phyloP scores from a whole-genome alignment of 2,797 vertebrate genomes.

The Peromyscus melanophrys region DNA sequence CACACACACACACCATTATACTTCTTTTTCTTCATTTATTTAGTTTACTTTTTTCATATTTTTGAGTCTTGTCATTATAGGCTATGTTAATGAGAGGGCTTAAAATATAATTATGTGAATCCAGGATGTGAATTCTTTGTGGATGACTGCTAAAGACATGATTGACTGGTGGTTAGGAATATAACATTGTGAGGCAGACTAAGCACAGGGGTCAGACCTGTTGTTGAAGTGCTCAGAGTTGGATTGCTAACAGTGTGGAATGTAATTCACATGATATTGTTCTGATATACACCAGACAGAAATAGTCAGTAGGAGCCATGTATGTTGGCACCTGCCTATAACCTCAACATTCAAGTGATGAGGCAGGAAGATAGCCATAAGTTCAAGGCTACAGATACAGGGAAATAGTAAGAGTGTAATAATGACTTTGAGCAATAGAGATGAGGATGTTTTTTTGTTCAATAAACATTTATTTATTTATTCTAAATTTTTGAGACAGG shows the following conservation, averaged over 20 bases:
- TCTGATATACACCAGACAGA: not conserved
- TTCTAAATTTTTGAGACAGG: not conserved
- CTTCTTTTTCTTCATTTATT: constrained; percentile 46
- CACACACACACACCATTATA: not conserved
- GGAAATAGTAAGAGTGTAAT: not conserved
- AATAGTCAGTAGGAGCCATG: not conserved
- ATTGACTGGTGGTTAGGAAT: not conserved
- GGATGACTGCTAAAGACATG: not conserved
- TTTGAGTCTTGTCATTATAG: not conserved
- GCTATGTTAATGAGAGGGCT: not conserved
- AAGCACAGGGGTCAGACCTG: not conserved
- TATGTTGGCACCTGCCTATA: not conserved
- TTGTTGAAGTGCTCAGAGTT: not conserved
- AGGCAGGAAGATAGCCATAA: not conserved
- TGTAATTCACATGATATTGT: no score
- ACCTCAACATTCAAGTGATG: not conserved
- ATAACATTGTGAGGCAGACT: not conserved
- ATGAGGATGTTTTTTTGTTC: not conserved
- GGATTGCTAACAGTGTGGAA: not conserved
- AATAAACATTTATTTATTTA: not conserved
- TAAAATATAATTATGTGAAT: not conserved
- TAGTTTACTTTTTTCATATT: constrained; percentile 6
- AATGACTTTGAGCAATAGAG: constrained; percentile 9
- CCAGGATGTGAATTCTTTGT: not conserved
- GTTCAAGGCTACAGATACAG: not conserved